Evolutionary conservation across 2,888 invertebrate genomes (phyloP).

Genomic region (Monopis laevigella): DNA sequence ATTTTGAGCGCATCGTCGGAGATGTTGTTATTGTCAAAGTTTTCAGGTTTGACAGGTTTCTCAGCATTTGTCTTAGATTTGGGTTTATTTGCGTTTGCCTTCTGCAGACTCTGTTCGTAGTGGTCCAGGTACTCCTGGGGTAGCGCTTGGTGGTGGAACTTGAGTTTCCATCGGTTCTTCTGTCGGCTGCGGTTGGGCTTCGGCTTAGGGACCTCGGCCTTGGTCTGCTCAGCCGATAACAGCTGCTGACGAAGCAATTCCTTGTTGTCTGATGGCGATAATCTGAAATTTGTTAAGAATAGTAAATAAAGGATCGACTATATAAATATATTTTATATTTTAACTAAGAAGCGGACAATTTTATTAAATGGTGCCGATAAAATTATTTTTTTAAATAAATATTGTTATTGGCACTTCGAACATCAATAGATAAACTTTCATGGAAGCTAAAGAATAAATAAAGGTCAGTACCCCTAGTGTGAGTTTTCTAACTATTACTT

Average conservation of each 20-base stretch:
- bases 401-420: too few species aligned
- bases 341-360: too few species aligned
- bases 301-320: too few species aligned
- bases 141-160: constrained; percentile 83
- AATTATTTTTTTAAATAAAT: too few species aligned
- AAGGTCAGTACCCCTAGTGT: too few species aligned
- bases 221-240: constrained; percentile 28
- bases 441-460: too few species aligned
- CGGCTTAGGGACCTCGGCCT: constrained; percentile 37
- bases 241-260: constrained; percentile 52
- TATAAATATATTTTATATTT: too few species aligned
- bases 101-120: constrained; percentile 77
- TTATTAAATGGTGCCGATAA: too few species aligned
- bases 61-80: constrained; percentile 35
- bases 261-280: constrained; percentile 44
- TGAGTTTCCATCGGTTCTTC: constrained; percentile 77
- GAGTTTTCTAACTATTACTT: too few species aligned
- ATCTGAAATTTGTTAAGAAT: too few species aligned
- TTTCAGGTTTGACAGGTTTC: constrained; percentile 42
- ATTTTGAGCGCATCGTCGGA: constrained; percentile 75
- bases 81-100: constrained; percentile 34
- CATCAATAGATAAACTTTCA: too few species aligned
- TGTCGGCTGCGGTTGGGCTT: constrained; percentile 58
- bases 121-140: constrained; percentile 83
- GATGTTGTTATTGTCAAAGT: constrained; percentile 43